phyloP scores from a whole-genome alignment of 2,888 invertebrate species.

The Metacarcinus magister region DNA sequence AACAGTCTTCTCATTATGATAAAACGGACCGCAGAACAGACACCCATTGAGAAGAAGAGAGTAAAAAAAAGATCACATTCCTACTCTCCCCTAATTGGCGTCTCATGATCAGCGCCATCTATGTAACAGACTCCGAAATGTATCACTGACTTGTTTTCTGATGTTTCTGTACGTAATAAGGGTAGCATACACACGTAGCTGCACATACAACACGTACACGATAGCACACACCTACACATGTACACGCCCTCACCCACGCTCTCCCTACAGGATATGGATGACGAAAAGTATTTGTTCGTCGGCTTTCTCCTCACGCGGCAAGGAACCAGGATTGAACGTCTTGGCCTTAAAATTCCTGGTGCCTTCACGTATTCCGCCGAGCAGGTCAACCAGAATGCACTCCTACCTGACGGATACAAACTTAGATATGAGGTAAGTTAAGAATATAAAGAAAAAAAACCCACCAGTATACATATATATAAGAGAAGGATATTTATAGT shows the following conservation, averaged over 20 bases:
- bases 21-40: too few species aligned
- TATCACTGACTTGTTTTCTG: too few species aligned
- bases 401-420: slow-evolving; percentile 84
- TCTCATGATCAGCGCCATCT: too few species aligned
- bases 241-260: slow-evolving; percentile 5
- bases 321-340: slow-evolving; percentile 89
- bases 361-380: slow-evolving; percentile 95
- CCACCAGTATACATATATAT: too few species aligned
- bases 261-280: neutral
- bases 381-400: slow-evolving; percentile 87
- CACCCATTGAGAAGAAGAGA: too few species aligned
- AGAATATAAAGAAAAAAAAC: too few species aligned
- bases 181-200: neutral
- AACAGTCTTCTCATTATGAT: too few species aligned
- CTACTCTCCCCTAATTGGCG: too few species aligned
- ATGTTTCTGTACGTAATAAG: too few species aligned
- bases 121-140: too few species aligned
- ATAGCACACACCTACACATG: neutral
- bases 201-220: neutral
- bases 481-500: neutral
- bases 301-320: slow-evolving; percentile 94
- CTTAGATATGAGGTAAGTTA: slow-evolving; percentile 83
- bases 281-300: slow-evolving; percentile 86
- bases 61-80: too few species aligned
- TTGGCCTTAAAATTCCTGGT: slow-evolving; percentile 93